Base-by-base conservation (phyloP, 2,888 invertebrate genomes). In the Branchellion lobata region DNA sequence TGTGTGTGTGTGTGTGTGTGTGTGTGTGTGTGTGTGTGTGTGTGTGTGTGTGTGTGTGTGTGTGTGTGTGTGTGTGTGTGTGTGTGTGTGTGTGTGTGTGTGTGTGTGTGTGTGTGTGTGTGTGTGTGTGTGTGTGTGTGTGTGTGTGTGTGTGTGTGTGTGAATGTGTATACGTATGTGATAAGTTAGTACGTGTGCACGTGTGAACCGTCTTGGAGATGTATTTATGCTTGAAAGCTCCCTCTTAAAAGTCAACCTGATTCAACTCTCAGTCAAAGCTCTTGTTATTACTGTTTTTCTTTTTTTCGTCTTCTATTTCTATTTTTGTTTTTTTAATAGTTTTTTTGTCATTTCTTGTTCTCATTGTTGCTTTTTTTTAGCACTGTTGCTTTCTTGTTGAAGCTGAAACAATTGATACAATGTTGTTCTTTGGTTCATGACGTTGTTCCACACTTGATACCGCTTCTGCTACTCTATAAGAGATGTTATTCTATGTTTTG, bases 61-160 rank as follows among this genome's bases (percentile, higher is more conserved):
- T 57, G n/a, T 57, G 24, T 57, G 61, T 57, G 61, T 24, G 24
- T 24, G 24, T 24, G 8, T 57, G 61, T 24, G 24, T 40, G 40
- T 40, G 40, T 40, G 40, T 57, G 24, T 57, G n/a, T 57, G n/a
- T 57, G 24, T 57, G 61, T 40, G 40, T 40, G 40, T 40, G 40
- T 40, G 40, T 40, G 40, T 40, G 29, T n/a, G 29, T 65, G 65
- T 65, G 65, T 29, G 29, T 65, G 65, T 65, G 24, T 65, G 65
- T 29, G 65, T 65, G 29, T 65, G 65, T 65, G 65, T 65, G 29
- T 65, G 65, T 65, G 65, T 65, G 29, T 29, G 65, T 65, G 65
- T 65, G 29, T 29, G 65, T 65, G 65, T 65, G 29, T 29, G 65
- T 65, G 65, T 65, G 29, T 29, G 65, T 65, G 65, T 65, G 29